These are phyloP conservation scores for Cryptocephalus moraei DNA, from an alignment of 2,888 invertebrate genomes.

Conservation along the genomic window DNA sequence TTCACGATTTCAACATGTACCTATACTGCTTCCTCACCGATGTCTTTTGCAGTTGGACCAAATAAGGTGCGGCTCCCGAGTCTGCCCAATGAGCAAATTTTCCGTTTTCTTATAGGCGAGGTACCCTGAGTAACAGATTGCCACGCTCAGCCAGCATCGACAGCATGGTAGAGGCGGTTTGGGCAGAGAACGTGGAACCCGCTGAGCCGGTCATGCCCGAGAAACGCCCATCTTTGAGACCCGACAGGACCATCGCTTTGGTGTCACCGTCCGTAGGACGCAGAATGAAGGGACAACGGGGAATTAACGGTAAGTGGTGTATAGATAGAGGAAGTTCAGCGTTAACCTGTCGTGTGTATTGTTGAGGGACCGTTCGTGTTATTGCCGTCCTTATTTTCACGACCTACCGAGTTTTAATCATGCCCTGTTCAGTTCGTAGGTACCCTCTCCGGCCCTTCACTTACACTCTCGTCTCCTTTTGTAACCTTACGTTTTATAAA, in stretches of 20 bases:
- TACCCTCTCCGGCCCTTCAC: too few species aligned
- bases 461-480: too few species aligned
- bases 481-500: too few species aligned
- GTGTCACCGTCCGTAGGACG: conserved; percentile 69
- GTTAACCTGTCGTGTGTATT: too few species aligned
- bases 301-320: conserved; percentile 55
- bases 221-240: conserved; percentile 37
- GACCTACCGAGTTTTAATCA: too few species aligned
- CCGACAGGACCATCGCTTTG: conserved; percentile 46
- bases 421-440: too few species aligned
- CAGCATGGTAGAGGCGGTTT: conserved; percentile 63
- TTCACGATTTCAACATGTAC: too few species aligned
- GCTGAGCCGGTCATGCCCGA: conserved; percentile 21
- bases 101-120: conserved; percentile 38
- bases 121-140: conserved; percentile 39
- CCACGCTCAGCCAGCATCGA: conserved; percentile 75
- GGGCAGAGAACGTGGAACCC: conserved; percentile 40
- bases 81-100: not conserved
- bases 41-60: too few species aligned
- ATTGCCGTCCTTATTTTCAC: too few species aligned
- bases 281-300: conserved; percentile 64
- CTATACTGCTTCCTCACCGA: too few species aligned
- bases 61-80: not conserved
- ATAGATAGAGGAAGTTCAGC: too few species aligned
- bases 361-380: too few species aligned